Base-by-base conservation (phyloP, 2,888 invertebrate genomes). In the Agrotis puta region DNA sequence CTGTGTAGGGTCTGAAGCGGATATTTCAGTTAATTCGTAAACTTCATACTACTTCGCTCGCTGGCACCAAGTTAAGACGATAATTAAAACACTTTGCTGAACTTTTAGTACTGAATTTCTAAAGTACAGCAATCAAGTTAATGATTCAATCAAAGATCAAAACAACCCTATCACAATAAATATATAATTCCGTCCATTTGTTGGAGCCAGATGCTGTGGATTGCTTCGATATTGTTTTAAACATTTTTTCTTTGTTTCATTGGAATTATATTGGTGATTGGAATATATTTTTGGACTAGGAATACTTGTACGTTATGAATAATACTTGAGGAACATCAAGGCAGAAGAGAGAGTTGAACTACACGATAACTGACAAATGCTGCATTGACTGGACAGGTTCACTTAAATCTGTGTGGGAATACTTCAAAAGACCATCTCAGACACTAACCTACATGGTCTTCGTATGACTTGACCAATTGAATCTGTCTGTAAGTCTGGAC, bases 11-110 rank as follows among this genome's bases (percentile, higher is more conserved):
- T 88, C 77, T 87, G 88, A 88, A 90, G 88, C 92, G 93, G 92
- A 93, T 94, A 94, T 93, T 94, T 92, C 91, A 94, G 92, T 94
- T 94, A 94, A 94, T 94, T 94, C 93, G 93, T 93, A 94, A 95
- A 95, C 93, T 95, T 94, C 92, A 92, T 92, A 93, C 88, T 91
- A 92, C 92, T 92, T 88, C 89, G 89, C 90, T 91, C 90, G 89
- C 92, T 89, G 91, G 91, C 91, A 91, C 88, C 88, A 92, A 95
- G 92, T 93, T 93, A 92, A 92, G 93, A 94, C 93, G 94, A 94
- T 95, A 94, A 95, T 95, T 95, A 94, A 95, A 95, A 94, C 95
- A 94, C 93, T 95, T 95, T 92, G 88, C 90, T 85, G 88, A 95
- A 95, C 94, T 95, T 95, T 95, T 92, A 94, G 92, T 94, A 94